Evolutionary conservation across 1,140 invertebrate species (phyloP).

Genomic region (Ectropis grisescens): DNA sequence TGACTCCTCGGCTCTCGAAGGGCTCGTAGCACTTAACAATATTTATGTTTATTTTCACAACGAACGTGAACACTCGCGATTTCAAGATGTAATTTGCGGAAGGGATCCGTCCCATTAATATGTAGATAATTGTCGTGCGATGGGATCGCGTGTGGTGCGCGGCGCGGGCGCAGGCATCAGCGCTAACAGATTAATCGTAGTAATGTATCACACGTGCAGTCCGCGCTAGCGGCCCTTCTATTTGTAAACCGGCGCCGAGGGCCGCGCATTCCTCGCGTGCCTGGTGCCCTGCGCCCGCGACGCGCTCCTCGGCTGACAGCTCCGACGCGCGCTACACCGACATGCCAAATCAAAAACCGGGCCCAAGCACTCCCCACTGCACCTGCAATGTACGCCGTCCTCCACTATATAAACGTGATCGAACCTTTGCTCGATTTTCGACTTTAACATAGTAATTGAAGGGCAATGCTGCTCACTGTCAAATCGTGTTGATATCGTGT

Average conservation of each 20-base stretch:
- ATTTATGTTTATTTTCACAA: no score
- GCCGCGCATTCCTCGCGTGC: conserved; percentile 59
- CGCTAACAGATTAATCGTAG: conserved; percentile 56
- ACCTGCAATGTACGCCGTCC: conserved; percentile 28
- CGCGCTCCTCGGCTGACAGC: conserved; percentile 12
- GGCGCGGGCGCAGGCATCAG: conserved; percentile 37
- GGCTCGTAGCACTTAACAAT: no score
- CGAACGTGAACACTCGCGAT: conserved; percentile 4
- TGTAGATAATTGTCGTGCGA: conserved; percentile 26
- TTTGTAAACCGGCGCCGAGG: conserved; percentile 66
- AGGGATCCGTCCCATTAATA: conserved; percentile 11
- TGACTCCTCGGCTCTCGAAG: no score
- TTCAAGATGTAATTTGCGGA: no score
- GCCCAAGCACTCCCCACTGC: conserved; percentile 12
- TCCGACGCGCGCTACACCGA: conserved; percentile 1
- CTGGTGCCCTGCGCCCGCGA: conserved; percentile 43
- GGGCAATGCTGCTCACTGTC: no score
- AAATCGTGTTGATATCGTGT: no score
- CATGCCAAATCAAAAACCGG: conserved; percentile 1
- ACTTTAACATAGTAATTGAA: no score
- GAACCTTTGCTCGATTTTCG: conserved; percentile 16
- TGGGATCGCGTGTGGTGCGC: conserved; percentile 18
- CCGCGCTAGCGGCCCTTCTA: conserved; percentile 61
- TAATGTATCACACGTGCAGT: conserved; percentile 61
- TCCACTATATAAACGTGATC: conserved; percentile 6